Base-by-base conservation (phyloP, 1,140 invertebrate species). In the Copidosoma floridanum region DNA sequence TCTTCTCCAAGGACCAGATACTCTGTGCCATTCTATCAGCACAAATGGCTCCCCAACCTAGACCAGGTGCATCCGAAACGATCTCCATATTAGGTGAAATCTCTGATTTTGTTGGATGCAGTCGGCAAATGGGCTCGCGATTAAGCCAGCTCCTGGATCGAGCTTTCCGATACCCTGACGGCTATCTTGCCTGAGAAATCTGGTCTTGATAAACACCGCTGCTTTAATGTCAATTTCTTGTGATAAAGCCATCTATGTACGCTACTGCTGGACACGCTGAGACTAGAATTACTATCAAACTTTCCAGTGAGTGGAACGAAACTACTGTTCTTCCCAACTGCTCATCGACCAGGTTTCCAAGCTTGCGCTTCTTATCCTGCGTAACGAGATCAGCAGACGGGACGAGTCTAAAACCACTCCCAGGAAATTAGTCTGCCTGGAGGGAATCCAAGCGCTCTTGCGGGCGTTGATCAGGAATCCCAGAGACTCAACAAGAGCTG, bases 171-270 rank as follows among this genome's bases (percentile, higher is more conserved):
- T 20, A 2, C 37, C 16, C 23, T 40, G 1, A 14, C 7, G 8
- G 11, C 18, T 37, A 47, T 65, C 63, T 38, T 57, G 24, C 57
- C 27, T 12, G 29, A 14, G 2, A 32, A 5, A 14, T 50, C 43
- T 11, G 55, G 32, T 5, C 35, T 23, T 32, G 29, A 11, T 52
- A 7, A n/a, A 53, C 51, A 62, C 68, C 68, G 18, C 43, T 37
- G 46, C 51, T 52, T 57, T 69, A 65, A n/a, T n/a, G n/a, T 14
- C 67, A 26, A 1, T 12, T 35, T 29, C 66, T 72, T 4, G 57
- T 70, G 48, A 32, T 68, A 68, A 24, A 70, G 18, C 60, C 64
- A 64, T 0, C 65, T 63, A 35, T 69, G 18, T n/a, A n/a, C n/a
- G n/a, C n/a, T 0, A 68, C 40, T 8, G 61, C 70, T 44, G 58